phyloP scores from a whole-genome alignment of 2,797 vertebrate genomes.

The Tapera naevia region DNA sequence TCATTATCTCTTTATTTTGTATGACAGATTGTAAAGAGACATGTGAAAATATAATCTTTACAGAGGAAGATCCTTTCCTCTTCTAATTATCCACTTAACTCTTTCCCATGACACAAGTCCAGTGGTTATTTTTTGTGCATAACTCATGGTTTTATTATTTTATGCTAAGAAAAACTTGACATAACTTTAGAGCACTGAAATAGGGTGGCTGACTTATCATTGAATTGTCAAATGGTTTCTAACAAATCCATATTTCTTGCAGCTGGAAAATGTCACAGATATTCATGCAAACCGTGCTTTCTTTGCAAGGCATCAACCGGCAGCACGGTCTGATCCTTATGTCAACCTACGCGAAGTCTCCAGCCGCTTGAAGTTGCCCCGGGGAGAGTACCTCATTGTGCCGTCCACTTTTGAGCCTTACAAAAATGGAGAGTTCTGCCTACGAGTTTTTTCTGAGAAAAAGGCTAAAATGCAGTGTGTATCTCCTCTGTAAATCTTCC shows the following conservation, averaged over 20 bases:
- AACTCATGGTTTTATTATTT: neutral
- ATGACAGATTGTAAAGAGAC: neutral
- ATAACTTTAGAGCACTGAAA: neutral
- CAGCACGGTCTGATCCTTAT: slow-evolving; percentile 78
- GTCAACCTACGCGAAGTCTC: slow-evolving; percentile 87
- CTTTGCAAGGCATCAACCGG: slow-evolving; percentile 79
- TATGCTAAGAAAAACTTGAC: neutral
- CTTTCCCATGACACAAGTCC: neutral
- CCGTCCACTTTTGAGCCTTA: slow-evolving; percentile 88
- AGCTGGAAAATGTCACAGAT: slow-evolving; percentile 72
- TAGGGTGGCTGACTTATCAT: neutral
- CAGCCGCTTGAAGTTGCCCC: slow-evolving; percentile 78
- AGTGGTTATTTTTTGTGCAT: neutral
- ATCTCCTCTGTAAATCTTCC: neutral
- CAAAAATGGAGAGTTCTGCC: slow-evolving; percentile 86
- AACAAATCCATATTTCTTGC: neutral
- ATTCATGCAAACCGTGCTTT: slow-evolving; percentile 81
- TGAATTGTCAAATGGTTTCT: neutral
- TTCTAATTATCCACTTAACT: neutral
- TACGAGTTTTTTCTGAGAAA: slow-evolving; percentile 89
- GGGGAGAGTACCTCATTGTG: slow-evolving; percentile 86
- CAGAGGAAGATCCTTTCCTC: neutral
- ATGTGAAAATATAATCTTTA: neutral
- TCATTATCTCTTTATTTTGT: neutral
- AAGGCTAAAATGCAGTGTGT: slow-evolving; percentile 77